Conservation (phyloP, 2,113 vertebrate genomes). For the Loxodonta africana region DNA sequence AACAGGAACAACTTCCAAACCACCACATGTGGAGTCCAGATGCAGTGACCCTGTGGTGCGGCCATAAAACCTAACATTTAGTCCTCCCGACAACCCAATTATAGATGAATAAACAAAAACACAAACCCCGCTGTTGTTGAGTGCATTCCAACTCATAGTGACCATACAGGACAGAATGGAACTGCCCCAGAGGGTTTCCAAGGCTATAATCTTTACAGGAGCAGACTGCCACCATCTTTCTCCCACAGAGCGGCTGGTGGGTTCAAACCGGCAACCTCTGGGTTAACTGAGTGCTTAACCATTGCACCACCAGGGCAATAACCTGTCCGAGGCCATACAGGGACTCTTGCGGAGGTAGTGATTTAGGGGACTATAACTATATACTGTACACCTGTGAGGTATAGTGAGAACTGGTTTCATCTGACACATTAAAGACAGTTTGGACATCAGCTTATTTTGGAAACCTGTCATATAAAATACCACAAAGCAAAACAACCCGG, state of each 20-base stretch:
- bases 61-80: neutral
- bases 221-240: too few species aligned
- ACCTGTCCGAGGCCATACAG: neutral
- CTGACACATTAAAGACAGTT: neutral
- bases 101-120: neutral
- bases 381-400: too few species aligned
- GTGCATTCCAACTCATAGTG: too few species aligned
- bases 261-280: neutral
- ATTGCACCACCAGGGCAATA: neutral
- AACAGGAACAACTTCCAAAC: neutral
- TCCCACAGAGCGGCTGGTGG: neutral
- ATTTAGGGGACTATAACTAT: neutral
- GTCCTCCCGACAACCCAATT: neutral
- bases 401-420: neutral
- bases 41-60: neutral
- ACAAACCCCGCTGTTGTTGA: too few species aligned
- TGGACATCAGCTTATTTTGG: neutral
- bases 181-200: too few species aligned
- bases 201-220: too few species aligned
- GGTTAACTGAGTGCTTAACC: too few species aligned
- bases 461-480: neutral
- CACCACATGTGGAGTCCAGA: neutral
- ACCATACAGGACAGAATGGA: too few species aligned
- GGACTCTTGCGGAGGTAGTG: neutral
- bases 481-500: neutral